These are phyloP conservation scores for Lucifuga dentata DNA, from an alignment of 2,113 vertebrate species.

Conservation along the genomic window DNA sequence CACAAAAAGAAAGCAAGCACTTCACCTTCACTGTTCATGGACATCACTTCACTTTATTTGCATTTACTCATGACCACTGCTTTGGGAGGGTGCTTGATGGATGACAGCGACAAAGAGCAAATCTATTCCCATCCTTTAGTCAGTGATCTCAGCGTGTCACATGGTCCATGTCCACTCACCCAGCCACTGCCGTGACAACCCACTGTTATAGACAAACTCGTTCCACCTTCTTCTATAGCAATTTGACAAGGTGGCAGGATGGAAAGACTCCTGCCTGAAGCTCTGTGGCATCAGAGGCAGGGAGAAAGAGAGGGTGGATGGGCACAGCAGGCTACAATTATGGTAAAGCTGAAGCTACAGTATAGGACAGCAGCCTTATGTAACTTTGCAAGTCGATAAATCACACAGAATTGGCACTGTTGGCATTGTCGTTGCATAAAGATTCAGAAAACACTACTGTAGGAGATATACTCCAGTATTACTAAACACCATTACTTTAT, in stretches of 20 bases:
- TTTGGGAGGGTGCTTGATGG: constrained; percentile 32
- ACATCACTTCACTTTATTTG: constrained; percentile 26
- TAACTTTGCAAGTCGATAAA: constrained; percentile 57
- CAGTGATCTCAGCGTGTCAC: constrained; percentile 28
- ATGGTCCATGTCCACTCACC: constrained; percentile 24
- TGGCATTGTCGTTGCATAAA: constrained; percentile 22
- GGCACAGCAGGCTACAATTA: constrained; percentile 70
- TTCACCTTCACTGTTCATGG: constrained; percentile 24
- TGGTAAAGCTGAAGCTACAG: constrained; percentile 64
- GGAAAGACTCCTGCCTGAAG: constrained; percentile 56
- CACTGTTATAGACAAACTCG: constrained; percentile 48
- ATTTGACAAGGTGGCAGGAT: constrained; percentile 59
- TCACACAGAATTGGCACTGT: background rate
- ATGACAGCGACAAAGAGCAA: constrained; percentile 30
- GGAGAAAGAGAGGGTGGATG: constrained; percentile 26
- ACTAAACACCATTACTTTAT: constrained; percentile 16
- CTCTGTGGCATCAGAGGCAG: constrained; percentile 28
- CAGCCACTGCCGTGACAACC: constrained; percentile 52
- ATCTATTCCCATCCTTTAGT: constrained; percentile 43
- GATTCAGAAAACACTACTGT: constrained; percentile 36
- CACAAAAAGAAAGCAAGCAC: background rate
- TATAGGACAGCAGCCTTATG: constrained; percentile 47
- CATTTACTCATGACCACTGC: constrained; percentile 20
- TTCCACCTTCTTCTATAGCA: constrained; percentile 48
- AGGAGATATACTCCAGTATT: constrained; percentile 20